Evolutionary conservation across 2,113 vertebrate species (phyloP), one percentile per base, ranked within the genome.

Genomic region (Ovis aries): DNA sequence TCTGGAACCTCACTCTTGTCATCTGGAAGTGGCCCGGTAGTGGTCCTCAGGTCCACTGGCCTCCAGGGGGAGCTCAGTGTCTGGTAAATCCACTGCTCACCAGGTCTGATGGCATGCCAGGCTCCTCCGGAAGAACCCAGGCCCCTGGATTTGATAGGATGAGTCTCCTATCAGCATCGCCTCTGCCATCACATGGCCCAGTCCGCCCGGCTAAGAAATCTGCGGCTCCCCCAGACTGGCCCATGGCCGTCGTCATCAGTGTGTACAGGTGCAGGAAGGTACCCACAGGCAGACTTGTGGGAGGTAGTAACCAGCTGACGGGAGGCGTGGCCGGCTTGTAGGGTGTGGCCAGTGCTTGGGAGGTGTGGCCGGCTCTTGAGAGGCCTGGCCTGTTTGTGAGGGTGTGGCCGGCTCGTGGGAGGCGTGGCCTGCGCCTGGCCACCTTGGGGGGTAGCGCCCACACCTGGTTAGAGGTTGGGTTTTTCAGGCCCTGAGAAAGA

Each of bases 81-180:
- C 81, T 43, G 23, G 14, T 29, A 6, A 82, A 36, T 33, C 31
- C 31, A 11, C 1, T 40, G 23, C 25, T 43, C 15, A 2, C 0
- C 13, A 0, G 4, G 5, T 11, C 27, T 80, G 1, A 13, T 4
- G 0, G 3, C 1, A 2, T 6, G 11, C 0, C 2, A 3, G 40
- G 25, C 71, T 57, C 16, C 11, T 7, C 6, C 0, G 48, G 91
- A 13, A 48, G 86, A 50, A 11, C 3, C 12, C 25, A 3, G 6
- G 29, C 13, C 19, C 83, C 40, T 4, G 12, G 64, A 36, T 36
- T n/a, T 71, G 64, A 71, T 7, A 23, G 43, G 8, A 15, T 6
- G 7, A 23, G 23, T 15, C n/a, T 33, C 43, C 14, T 16, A 0
- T 6, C 12, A n/a, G 21, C 21, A 8, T n/a, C 0, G 16, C 15